A percentile compares a stretch with the other conserved stretches of the same genome.
Conservation (phyloP, 2,113 vertebrate genomes). For the Cygnus buccinator region DNA sequence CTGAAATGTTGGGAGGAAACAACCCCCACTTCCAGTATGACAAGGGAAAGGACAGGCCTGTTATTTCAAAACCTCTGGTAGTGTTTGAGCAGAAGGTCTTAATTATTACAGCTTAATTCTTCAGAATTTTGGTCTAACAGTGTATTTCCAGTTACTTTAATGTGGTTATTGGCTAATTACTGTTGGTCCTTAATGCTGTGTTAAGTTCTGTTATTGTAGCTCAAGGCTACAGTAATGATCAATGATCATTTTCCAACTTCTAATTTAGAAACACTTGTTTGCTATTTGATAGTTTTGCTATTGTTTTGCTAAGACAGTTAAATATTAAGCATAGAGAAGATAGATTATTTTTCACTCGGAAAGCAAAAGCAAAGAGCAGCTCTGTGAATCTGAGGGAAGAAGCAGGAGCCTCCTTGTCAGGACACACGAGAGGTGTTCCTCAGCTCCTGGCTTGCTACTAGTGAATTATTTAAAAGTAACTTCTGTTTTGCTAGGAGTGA, state of each 20-base stretch:
- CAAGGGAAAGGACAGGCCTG: neutral
- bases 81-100: neutral
- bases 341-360: neutral
- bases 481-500: neutral
- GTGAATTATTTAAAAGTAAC: constrained; percentile 5
- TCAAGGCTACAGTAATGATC: neutral
- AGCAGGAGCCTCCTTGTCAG: neutral
- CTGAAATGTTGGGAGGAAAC: neutral
- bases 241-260: neutral
- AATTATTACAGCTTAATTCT: neutral
- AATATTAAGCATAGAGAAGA: neutral
- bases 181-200: neutral
- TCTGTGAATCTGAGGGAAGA: neutral
- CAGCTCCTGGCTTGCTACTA: neutral
- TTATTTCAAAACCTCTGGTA: neutral
- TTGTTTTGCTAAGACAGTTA: neutral
- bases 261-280: neutral
- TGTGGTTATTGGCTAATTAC: neutral
- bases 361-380: neutral
- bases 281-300: neutral
- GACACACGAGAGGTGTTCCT: neutral
- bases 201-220: neutral
- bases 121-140: neutral
- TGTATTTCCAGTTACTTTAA: neutral
- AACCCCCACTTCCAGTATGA: neutral